These are phyloP conservation scores for Saccopteryx bilineata DNA, from an alignment of 2,113 vertebrate genomes.

Conservation along the genomic window DNA sequence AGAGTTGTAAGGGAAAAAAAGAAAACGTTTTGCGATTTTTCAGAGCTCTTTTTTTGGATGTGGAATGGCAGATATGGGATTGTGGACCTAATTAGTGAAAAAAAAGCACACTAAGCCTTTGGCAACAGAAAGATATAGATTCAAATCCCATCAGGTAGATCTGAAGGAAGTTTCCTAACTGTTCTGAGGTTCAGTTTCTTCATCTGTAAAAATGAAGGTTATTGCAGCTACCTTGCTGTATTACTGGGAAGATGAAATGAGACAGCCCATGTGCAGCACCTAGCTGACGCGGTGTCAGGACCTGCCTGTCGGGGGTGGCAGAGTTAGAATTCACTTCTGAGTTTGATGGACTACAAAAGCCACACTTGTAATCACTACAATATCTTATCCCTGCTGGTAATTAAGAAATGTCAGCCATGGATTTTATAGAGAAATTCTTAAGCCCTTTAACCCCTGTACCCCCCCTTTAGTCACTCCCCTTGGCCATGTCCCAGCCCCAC, in stretches of 20 bases:
- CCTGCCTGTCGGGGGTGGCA: background rate
- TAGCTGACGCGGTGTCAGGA: background rate
- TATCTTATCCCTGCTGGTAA: background rate
- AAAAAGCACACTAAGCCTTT: background rate
- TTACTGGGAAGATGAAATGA: background rate
- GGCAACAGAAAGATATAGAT: background rate
- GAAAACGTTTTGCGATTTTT: conserved; percentile 15
- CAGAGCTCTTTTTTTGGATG: conserved; percentile 11
- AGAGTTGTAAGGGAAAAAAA: background rate
- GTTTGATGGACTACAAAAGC: background rate
- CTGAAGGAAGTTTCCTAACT: background rate
- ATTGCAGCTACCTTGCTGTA: background rate
- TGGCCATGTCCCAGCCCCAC: background rate
- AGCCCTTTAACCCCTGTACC: background rate
- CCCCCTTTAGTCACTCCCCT: too few relatives aligned
- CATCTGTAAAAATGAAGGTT: background rate
- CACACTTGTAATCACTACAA: background rate
- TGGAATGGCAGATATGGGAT: background rate
- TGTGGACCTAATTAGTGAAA: background rate
- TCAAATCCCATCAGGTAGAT: background rate
- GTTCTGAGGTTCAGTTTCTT: conserved; percentile 4
- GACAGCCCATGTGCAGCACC: background rate
- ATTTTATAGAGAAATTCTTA: background rate
- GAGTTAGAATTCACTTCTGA: conserved; percentile 8
- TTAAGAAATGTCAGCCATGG: background rate